These are phyloP conservation scores for Willisornis vidua DNA, from an alignment of 2,113 vertebrate genomes.

Conservation along the genomic window DNA sequence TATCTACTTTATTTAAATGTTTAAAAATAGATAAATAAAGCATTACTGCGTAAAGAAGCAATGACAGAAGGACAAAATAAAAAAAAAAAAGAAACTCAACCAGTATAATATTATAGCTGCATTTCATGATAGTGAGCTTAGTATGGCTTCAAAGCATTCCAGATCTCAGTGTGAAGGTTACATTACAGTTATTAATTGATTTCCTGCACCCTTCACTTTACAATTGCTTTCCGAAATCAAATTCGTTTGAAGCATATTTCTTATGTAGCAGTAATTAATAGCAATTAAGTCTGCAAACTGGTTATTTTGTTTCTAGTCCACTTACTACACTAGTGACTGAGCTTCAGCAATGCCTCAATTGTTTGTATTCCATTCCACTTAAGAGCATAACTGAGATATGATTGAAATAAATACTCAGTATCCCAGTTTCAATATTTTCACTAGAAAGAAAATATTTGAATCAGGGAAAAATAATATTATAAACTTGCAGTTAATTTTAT, in stretches of 20 bases:
- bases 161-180: neutral
- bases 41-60: neutral
- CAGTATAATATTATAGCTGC: neutral
- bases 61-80: neutral
- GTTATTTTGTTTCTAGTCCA: neutral
- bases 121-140: neutral
- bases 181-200: neutral
- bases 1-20: neutral
- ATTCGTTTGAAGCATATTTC: neutral
- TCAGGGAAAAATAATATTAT: neutral
- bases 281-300: neutral
- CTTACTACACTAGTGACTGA: neutral
- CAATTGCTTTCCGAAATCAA: neutral
- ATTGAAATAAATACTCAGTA: neutral
- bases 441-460: neutral
- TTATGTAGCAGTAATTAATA: neutral
- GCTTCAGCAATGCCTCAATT: neutral
- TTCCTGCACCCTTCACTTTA: neutral
- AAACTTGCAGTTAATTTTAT: neutral
- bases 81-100: neutral
- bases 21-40: neutral
- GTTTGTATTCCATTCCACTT: neutral
- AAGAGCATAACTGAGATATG: neutral
- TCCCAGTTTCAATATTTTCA: neutral
- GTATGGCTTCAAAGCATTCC: neutral